Evolutionary conservation across 2,888 invertebrate species (phyloP), one percentile per base, ranked within the genome.

Genomic region (Xestobium rufovillosum): DNA sequence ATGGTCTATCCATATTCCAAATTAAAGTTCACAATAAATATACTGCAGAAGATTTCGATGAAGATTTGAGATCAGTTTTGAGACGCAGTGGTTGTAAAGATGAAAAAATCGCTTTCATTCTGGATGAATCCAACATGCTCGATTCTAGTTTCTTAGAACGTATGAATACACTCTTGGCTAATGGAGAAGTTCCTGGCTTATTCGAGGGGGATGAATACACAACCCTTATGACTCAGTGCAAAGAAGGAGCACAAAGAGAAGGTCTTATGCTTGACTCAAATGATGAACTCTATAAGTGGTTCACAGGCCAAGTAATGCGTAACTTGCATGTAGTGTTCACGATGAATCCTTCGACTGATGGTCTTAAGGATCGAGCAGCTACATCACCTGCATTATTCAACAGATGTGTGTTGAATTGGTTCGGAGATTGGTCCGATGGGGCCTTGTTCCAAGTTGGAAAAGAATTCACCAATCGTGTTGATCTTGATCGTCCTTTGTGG

Each of bases 251-350:
- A 1, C 95, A 95, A 60, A 75, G 96, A 40, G 96, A 97, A 68
- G 98, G 98, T 3, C 72, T 95, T 27, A 98, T 98, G 96, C 70
- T 98, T 30, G 98, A 99, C 67, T 92, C 96, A 0, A 89, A 87
- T 52, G 98, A 99, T 64, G 98, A 99, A 65, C 69, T 98, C 6
- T 99, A 98, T 69, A 98, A 98, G 71, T 98, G 98, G 97, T 98
- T 98, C 66, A 98, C 98, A 0, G 90, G 91, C 14, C 88, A 96
- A 77, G 96, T 98, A 23, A 98, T 98, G 92, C 83, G 88, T 44
- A 99, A 99, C 66, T 73, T 99, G 31, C 98, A 99, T 68, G 98
- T 99, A 6, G 98, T 99, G 28, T 99, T 99, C 69, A 99, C 98
- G 1, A 99, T 99, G 98, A 99, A 99, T 70, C 98, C 98, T 4